These are phyloP conservation scores for Pocillopora damicornis DNA, from an alignment of 64 coral and sea anemone genomes.

Conservation along the genomic window DNA sequence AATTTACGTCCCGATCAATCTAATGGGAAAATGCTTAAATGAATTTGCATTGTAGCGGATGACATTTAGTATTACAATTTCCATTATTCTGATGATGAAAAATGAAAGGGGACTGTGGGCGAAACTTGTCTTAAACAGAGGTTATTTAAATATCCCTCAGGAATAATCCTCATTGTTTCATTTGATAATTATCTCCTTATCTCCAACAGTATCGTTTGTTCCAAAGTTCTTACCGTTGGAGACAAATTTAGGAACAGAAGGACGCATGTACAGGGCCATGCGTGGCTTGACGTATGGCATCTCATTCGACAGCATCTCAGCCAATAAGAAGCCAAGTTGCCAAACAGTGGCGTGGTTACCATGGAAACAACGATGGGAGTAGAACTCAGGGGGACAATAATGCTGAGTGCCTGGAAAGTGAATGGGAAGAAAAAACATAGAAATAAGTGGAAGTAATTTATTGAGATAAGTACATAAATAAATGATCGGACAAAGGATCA, in stretches of 20 bases:
- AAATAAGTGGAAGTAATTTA: neutral
- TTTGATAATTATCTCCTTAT: no score
- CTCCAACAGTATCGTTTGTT: no score
- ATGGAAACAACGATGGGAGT: constrained; percentile 23
- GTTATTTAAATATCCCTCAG: no score
- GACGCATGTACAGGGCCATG: constrained; percentile 14
- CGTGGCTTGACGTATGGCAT: constrained; percentile 48
- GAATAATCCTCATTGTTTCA: no score
- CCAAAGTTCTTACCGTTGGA: constrained; percentile 20
- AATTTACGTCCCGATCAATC: neutral
- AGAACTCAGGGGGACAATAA: constrained; percentile 62
- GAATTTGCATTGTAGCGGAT: no score
- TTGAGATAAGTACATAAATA: neutral
- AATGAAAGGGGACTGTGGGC: no score
- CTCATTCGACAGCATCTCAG: constrained; percentile 49
- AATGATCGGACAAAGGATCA: neutral
- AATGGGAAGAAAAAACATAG: neutral
- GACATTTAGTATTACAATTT: no score
- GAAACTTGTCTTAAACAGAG: no score
- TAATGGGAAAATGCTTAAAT: no score
- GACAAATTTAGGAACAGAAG: constrained; percentile 21
- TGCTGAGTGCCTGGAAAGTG: constrained; percentile 33
- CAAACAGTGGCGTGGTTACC: constrained; percentile 42
- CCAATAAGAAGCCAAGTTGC: constrained; percentile 42
- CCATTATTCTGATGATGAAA: no score